phyloP scores from a whole-genome alignment of 2,888 invertebrate genomes.

The Tuta absoluta region DNA sequence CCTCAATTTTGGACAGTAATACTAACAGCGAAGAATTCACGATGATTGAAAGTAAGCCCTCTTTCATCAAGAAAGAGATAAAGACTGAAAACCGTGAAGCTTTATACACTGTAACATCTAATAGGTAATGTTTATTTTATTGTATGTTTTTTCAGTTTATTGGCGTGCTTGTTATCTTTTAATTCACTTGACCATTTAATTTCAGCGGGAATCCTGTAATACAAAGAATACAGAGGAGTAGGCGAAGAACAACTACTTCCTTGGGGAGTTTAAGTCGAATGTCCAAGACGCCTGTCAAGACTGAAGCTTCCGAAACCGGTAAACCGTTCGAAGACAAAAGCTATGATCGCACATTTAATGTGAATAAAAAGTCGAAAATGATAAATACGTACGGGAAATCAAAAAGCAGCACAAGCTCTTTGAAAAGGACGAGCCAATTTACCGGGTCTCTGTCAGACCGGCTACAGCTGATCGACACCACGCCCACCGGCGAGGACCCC shows the following conservation, averaged over 20 bases:
- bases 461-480: conserved; percentile 68
- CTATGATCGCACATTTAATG: conserved; percentile 50
- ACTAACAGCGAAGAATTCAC: conserved; percentile 49
- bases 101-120: conserved; percentile 66
- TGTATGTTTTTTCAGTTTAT: not conserved
- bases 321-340: conserved; percentile 52
- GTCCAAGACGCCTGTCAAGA: conserved; percentile 52
- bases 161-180: not conserved
- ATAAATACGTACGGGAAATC: conserved; percentile 65
- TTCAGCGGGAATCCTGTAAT: conserved; percentile 65
- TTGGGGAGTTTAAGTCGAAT: conserved; percentile 63
- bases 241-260: conserved; percentile 53
- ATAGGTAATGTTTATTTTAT: conserved; percentile 50
- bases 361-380: conserved; percentile 67
- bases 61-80: conserved; percentile 57
- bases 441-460: conserved; percentile 68
- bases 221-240: conserved; percentile 62
- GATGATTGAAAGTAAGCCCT: conserved; percentile 67
- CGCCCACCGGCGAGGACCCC: conserved; percentile 72
- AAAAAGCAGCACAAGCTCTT: conserved; percentile 34
- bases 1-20: conserved; percentile 54
- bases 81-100: conserved; percentile 61
- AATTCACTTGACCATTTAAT: conserved; percentile 15
- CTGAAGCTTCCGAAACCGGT: conserved; percentile 51
- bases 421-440: conserved; percentile 54